Evolutionary conservation across 2,113 vertebrate species (phyloP), one percentile per base, ranked within the genome.

Genomic region (Ptychochromis oligacanthus): DNA sequence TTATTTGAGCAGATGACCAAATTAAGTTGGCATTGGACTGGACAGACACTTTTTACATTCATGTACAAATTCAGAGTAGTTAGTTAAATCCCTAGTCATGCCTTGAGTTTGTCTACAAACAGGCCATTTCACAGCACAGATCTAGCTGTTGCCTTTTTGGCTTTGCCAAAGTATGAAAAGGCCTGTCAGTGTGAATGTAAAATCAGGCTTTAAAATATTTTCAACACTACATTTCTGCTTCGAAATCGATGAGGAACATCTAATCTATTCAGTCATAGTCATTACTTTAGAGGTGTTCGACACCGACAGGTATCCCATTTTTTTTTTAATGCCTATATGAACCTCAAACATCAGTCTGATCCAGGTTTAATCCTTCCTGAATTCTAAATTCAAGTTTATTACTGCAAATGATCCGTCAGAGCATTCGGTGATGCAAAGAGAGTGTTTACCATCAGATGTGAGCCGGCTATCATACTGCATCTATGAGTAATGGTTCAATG

Each of bases 401-500:
- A 72, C 6, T 1, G 65, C 46, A 72, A 52, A 72, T 52, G 46
- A 72, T 52, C 43, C 4, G 46, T 72, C 2, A 26, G 43, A 31
- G 15, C 1, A 10, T 59, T 26, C n/a, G 18, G 17, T 26, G 65
- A 40, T 36, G 61, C 67, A 11, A 55, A 60, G 58, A n/a, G 70
- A 38, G 70, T 87, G 84, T 90, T 85, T 87, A 79, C 80, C 60
- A 60, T 85, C 87, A 80, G 88, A 77, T 84, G 67, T 43, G 84
- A 77, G 65, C 67, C 1, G 20, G 70, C 75, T 76, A 87, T 92
- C 84, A 43, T 0, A 4, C 67, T 40, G 75, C 77, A 82, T 87
- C 89, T 80, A 78, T 85, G 80, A 90, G 83, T 86, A 87, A 90
- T 84, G 72, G 75, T 77, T 86, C 87, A 80, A 70, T 88, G 89